Percentiles rank a stretch among this genome's conserved stretches.
Conservation (phyloP, 2,797 vertebrate genomes). For the Chromobotia macracanthus region DNA sequence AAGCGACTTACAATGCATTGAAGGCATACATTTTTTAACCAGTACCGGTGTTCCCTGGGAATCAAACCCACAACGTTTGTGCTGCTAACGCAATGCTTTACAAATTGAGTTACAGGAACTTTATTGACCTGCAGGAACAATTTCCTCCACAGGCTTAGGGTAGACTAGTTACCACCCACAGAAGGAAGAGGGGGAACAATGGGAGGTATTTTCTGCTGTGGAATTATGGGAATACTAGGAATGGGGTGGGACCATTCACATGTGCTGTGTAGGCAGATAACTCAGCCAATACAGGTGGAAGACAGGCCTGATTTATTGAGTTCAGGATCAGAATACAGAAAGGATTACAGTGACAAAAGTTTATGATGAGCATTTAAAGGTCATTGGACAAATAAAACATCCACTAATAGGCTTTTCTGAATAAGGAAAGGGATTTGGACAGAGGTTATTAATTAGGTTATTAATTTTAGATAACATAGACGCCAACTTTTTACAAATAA, state of each 20-base stretch:
- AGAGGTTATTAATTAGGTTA: no score
- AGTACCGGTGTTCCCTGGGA: no score
- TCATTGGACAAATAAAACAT: not conserved
- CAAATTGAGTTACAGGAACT: no score
- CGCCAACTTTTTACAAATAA: not conserved
- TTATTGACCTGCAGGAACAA: no score
- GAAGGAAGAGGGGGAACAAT: not conserved
- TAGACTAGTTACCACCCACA: not conserved
- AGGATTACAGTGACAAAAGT: no score
- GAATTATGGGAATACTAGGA: slow-evolving; percentile 19
- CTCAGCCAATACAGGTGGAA: slow-evolving; percentile 14
- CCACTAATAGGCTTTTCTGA: not conserved
- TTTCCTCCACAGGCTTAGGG: not conserved
- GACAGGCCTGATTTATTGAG: not conserved
- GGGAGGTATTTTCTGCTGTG: not conserved
- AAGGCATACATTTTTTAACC: no score
- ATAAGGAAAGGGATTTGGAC: not conserved
- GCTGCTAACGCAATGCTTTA: no score
- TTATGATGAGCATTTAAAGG: not conserved
- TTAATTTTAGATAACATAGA: no score
- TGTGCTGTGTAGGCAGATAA: slow-evolving; percentile 16
- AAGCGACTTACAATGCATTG: no score
- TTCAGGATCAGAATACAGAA: no score
- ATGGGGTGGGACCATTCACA: slow-evolving; percentile 4
- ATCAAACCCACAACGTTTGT: no score